Base-by-base conservation (phyloP, 2,113 vertebrate genomes). In the Charina bottae region DNA sequence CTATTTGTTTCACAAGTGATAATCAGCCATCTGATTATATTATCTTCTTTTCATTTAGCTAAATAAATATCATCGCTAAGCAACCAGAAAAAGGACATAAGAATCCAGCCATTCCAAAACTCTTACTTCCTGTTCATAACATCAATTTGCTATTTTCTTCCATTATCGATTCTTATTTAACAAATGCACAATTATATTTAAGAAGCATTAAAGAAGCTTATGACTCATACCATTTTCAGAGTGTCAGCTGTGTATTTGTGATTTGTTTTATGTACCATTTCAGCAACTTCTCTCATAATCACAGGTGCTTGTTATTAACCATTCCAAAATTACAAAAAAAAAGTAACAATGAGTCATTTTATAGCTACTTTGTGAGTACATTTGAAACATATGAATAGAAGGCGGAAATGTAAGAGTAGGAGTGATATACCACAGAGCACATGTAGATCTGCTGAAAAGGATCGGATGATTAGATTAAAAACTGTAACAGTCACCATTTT, bases 241-340 rank as follows among this genome's bases (percentile, higher is more conserved):
- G 37, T 58, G 10, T 78, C 55, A 78, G 64, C 21, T 89, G n/a
- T 17, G 24, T 85, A n/a, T 24, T 28, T 33, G 21, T 54, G 56
- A 33, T 7, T 19, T 64, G 28, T 4, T 62, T 90, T 6, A 53
- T 6, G 7, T 53, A 15, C 56, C 24, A 60, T 85, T 86, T 62
- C 49, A 91, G 90, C 19, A 17, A 53, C 28, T 62, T 85, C 12
- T 17, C 19, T 86, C 21, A 2, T 37, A 85, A 64, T 86, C 59
- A 68, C 24, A 64, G 59, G 11, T 37, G n/a, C 60, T 91, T 87
- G 9, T 7, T 58, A 7, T 21, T 46, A 54, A 78, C 26, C 12
- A 87, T 91, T 72, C n/a, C n/a, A 33, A 91, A 64, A 91, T 86
- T 85, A 55, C 37, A 59, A 89, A 78, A 92, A 49, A 28, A 58